Evolutionary conservation across 2,113 vertebrate genomes (phyloP), one percentile per base, ranked within the genome.

Genomic region (Paradisaea rubra): DNA sequence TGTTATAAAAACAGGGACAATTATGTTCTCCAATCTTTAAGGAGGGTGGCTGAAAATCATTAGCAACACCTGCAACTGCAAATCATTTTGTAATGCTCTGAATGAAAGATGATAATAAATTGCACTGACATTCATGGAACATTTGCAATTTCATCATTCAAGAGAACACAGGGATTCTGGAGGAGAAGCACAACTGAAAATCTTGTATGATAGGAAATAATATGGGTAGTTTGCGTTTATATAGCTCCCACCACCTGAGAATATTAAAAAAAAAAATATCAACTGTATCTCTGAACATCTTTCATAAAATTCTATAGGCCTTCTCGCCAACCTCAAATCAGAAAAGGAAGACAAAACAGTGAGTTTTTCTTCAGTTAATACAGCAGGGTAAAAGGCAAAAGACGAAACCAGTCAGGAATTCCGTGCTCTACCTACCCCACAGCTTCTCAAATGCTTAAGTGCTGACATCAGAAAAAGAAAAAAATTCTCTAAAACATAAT

Each of bases 71-170:
- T 95, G 93, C 88, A 95, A 90, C 91, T 90, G 76, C 76, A 97
- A 93, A 95, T 96, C 88, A 95, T 88, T 96, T 95, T 96, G 94
- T 90, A 95, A 95, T 83, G 82, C 88, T 88, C 71, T 86, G 91
- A 96, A 91, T 91, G 94, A 93, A 94, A 90, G 91, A 95, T 73
- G 87, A 80, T 94, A 96, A 95, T 95, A 97, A 95, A 97, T 95
- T 95, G 76, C 93, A 74, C 76, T 93, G 96, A 91, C 93, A 90
- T 96, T 96, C 90, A 95, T 94, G 94, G 91, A 95, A 93, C 94
- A 83, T 93, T 95, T 93, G 79, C 90, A 94, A 83, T 95, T 95
- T 95, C 89, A 94, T 93, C 87, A 95, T 94, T 95, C 89, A 95
- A 70, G 54, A 91, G 87, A 95, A 95, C 87, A 95, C 44, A 91